Evolutionary conservation across 2,888 invertebrate genomes (phyloP).

Genomic region (Nymphalis urticae): DNA sequence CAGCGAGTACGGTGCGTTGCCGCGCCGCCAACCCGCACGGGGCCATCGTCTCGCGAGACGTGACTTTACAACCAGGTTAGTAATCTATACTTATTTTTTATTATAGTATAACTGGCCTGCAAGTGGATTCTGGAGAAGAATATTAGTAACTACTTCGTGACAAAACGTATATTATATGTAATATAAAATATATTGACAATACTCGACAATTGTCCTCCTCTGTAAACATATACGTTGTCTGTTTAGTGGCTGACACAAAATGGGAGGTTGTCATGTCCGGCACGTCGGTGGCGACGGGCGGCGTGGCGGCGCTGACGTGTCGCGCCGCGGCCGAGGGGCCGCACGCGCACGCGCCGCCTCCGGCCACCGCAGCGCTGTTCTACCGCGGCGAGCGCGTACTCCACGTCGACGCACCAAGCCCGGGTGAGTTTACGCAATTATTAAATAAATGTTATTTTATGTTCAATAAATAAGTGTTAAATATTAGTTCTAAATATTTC

Average conservation of each 20-base stretch:
- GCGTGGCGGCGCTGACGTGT: constrained; percentile 60
- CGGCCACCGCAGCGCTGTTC: constrained; percentile 51
- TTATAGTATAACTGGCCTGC: no score
- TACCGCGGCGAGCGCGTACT: constrained; percentile 56
- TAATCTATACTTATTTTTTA: neutral
- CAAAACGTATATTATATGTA: no score
- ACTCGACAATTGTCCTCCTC: neutral
- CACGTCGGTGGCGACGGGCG: constrained; percentile 51
- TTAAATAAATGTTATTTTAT: no score
- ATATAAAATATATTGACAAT: neutral
- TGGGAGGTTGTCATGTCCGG: constrained; percentile 53
- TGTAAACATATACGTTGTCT: neutral
- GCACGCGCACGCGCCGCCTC: constrained; percentile 34
- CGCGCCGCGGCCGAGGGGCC: constrained; percentile 37
- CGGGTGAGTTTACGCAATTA: constrained; percentile 58
- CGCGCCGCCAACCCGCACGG: constrained; percentile 89
- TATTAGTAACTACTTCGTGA: no score
- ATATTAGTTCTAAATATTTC: neutral
- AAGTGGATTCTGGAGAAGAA: no score
- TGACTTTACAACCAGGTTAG: constrained; percentile 88
- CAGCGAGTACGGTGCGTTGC: constrained; percentile 78
- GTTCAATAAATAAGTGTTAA: no score
- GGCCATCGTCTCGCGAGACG: constrained; percentile 87
- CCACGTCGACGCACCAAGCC: constrained; percentile 77
- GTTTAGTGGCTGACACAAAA: constrained; percentile 49